Evolutionary conservation across 2,113 vertebrate species (phyloP).

Genomic region (Rhinolophus sinicus): DNA sequence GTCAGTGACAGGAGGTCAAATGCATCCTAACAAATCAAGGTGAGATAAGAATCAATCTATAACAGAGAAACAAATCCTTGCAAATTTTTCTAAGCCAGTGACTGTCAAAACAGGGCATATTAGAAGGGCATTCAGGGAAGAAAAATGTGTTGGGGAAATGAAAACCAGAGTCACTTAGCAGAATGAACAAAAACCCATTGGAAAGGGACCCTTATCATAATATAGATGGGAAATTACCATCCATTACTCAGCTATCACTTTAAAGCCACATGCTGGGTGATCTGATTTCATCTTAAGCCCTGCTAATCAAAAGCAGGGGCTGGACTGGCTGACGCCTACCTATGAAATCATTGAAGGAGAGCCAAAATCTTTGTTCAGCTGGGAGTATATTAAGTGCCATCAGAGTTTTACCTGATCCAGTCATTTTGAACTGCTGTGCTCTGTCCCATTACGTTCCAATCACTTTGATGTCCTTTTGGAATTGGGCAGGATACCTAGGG

Average conservation of each 20-base stretch:
- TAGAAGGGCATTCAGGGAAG: constrained; percentile 28
- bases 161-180: constrained; percentile 57
- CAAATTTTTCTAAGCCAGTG: neutral
- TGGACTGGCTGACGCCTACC: constrained; percentile 32
- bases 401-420: neutral
- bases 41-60: neutral
- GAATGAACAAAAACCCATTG: constrained; percentile 15
- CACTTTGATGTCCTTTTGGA: neutral
- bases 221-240: constrained; percentile 33
- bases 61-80: constrained; percentile 39
- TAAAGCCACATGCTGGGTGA: neutral
- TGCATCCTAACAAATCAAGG: neutral
- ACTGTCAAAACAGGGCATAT: constrained; percentile 17
- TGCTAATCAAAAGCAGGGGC: constrained; percentile 20
- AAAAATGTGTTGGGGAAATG: constrained; percentile 36
- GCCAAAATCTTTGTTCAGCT: neutral
- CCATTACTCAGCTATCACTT: constrained; percentile 20
- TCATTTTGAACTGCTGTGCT: constrained; percentile 13
- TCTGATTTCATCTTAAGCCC: constrained; percentile 35
- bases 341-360: constrained; percentile 34
- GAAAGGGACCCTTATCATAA: constrained; percentile 28
- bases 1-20: constrained; percentile 26
- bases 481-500: neutral
- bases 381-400: neutral
- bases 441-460: neutral